Evolutionary conservation across 2,113 vertebrate genomes (phyloP).

Genomic region (Gallinago paraguaiae): DNA sequence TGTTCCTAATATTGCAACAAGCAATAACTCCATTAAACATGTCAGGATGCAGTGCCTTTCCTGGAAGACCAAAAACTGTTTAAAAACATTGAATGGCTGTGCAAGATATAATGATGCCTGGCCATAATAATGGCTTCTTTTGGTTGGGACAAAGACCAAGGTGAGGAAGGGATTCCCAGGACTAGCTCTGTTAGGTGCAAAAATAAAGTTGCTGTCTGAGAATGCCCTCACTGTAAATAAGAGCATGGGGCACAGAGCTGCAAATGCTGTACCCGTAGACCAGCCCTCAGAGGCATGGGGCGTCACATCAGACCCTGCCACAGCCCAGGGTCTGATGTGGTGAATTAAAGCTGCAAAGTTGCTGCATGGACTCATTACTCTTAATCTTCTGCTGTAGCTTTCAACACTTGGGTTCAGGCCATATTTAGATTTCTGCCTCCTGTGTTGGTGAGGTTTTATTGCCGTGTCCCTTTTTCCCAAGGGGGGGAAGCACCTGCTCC

Average conservation of each 20-base stretch:
- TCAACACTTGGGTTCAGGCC: not conserved
- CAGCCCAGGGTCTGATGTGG: too few relatives aligned
- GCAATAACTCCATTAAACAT: not conserved
- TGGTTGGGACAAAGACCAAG: not conserved
- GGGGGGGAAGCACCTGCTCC: not conserved
- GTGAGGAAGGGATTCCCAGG: not conserved
- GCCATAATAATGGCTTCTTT: not conserved
- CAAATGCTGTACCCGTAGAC: rapidly evolving
- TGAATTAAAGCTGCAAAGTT: not conserved
- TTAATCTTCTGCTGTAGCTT: not conserved
- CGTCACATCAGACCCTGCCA: not conserved
- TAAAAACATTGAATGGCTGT: not conserved
- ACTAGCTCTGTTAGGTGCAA: not conserved
- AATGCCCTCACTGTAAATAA: not conserved
- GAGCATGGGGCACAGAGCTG: not conserved
- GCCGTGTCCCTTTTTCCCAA: not conserved
- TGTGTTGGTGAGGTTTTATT: not conserved
- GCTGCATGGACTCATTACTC: not conserved
- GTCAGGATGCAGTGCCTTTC: not conserved
- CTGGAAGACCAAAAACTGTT: not conserved
- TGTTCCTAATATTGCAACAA: not conserved
- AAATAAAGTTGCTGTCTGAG: not conserved
- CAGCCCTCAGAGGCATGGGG: not conserved
- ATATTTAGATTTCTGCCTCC: not conserved
- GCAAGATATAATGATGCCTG: not conserved